Conservation (phyloP, 2,888 invertebrate species). For the Orthosia incerta region DNA sequence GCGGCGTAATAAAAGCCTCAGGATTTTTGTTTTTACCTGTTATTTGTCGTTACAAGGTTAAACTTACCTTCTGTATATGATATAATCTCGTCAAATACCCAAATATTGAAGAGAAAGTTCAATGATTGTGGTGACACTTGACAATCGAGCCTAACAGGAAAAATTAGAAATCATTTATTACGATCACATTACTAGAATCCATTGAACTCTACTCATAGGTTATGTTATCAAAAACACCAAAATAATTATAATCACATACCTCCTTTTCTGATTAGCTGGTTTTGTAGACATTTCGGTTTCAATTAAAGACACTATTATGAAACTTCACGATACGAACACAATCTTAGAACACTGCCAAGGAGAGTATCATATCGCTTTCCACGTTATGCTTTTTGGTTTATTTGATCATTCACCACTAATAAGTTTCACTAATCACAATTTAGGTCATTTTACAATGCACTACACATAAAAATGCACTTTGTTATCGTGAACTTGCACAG, state of each 20-base stretch:
- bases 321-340: constrained; percentile 89
- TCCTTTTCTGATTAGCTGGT: constrained; percentile 93
- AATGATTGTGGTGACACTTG: constrained; percentile 63
- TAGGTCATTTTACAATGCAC: constrained; percentile 89
- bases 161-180: constrained; percentile 54
- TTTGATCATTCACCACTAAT: constrained; percentile 77
- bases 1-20: neutral
- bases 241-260: constrained; percentile 87
- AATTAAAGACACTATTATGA: constrained; percentile 81
- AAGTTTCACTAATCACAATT: constrained; percentile 84
- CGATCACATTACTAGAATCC: constrained; percentile 14
- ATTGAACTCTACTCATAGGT: constrained; percentile 36
- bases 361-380: constrained; percentile 89
- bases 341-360: constrained; percentile 91
- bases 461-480: constrained; percentile 86
- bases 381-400: constrained; percentile 77
- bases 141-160: constrained; percentile 63
- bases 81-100: constrained; percentile 38
- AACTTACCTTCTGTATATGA: constrained; percentile 7
- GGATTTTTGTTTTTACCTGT: neutral
- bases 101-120: constrained; percentile 72
- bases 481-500: constrained; percentile 87
- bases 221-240: constrained; percentile 44
- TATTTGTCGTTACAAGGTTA: neutral
- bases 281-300: constrained; percentile 88